Base-by-base conservation (phyloP, 2,113 vertebrate genomes). In the Crotalus tigris region DNA sequence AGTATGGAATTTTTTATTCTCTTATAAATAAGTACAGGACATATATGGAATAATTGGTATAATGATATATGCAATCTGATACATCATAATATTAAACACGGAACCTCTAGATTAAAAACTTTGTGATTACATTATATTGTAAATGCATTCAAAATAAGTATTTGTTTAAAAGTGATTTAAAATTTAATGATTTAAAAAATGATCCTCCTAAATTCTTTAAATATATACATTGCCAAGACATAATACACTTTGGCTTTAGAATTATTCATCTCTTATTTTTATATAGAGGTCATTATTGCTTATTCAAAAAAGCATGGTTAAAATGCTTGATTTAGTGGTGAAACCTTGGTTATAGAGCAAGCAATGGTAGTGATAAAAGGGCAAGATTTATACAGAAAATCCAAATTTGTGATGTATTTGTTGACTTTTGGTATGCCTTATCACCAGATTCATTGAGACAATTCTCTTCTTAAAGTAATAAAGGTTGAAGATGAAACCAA, bases 401-500 rank as follows among this genome's bases (percentile, higher is more conserved):
- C 19, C 19, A 51, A 12, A 19, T 29, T 29, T 90, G 54, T 89
- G 61, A 19, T 23, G 13, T 17, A 29, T 46, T 58, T 46, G 24
- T 55, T 58, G 33, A 58, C 58, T 17, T 90, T 90, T 88, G 81
- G 10, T 54, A 55, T 59, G 15, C 13, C 49, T n/a, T 61, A 87
- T 29, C 24, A 11, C 59, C 91, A 87, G 4, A 59, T 92, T 87
- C 57, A 61, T 13, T 85, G 29, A 88, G 1, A 57, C 58, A n/a
- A 49, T 5, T 92, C 26, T 90, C 15, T 93, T 57, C 44, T 90
- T 55, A 92, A 87, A 95, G 51, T 87, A 97, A 95, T 59, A n/a
- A 86, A 53, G 39, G 86, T 96, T 1, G 90, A 95, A n/a, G 91
- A 90, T 90, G 85, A 92, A 44, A 33, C 2, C 61, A 53, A 58